A percentile compares a stretch with the other conserved stretches of the same genome.
Conservation (phyloP, 2,113 vertebrate genomes). For the Ibidorhyncha struthersii region DNA sequence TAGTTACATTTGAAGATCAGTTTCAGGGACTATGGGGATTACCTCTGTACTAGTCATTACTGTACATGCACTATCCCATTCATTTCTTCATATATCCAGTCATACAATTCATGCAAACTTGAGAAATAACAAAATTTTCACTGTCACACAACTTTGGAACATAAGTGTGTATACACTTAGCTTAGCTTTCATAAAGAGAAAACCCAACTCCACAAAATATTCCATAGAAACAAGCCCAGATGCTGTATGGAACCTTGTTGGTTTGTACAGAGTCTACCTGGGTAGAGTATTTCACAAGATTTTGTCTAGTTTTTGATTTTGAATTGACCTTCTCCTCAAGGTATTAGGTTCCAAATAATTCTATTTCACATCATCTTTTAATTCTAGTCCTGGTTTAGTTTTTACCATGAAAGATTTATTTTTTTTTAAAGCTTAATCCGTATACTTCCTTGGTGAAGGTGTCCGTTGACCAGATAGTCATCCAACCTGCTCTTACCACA, state of each 20-base stretch:
- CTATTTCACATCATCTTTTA: not conserved
- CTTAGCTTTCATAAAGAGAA: not conserved
- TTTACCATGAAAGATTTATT: not conserved
- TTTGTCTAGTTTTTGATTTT: not conserved
- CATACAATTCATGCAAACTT: not conserved
- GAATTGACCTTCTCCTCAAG: not conserved
- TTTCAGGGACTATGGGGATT: not conserved
- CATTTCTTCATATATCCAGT: not conserved
- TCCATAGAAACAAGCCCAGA: not conserved
- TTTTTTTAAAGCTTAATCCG: not conserved
- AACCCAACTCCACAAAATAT: not conserved
- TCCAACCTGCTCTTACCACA: not conserved
- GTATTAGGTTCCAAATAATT: not conserved
- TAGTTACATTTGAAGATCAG: not conserved
- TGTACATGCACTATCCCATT: not conserved
- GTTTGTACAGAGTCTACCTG: not conserved
- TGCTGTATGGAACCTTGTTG: not conserved
- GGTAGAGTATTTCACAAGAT: not conserved
- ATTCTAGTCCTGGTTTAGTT: not conserved
- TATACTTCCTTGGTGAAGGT: not conserved
- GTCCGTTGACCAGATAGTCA: not conserved
- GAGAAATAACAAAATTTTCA: not conserved
- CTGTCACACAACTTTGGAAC: not conserved
- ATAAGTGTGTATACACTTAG: accelerated
- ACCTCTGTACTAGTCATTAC: not conserved